Percentiles rank a stretch among this genome's conserved stretches.
These are phyloP conservation scores for Notechis scutatus DNA, from an alignment of 2,113 vertebrate genomes.

Conservation along the genomic window DNA sequence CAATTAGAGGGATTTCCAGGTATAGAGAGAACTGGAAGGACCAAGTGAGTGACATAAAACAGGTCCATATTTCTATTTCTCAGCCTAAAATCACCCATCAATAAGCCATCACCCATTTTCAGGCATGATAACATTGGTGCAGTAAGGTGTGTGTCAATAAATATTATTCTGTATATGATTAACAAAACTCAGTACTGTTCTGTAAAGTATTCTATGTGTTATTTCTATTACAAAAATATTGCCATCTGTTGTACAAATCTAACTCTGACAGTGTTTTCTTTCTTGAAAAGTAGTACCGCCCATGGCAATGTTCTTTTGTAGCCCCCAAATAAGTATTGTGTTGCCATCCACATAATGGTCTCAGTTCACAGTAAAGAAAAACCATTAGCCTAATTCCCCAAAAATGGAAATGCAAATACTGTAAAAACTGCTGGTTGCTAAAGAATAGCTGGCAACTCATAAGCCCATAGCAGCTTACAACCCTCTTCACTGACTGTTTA, in stretches of 20 bases:
- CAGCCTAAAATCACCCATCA: slow-evolving; percentile 49
- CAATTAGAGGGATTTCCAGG: neutral
- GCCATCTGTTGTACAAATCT: neutral
- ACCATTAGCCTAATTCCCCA: neutral
- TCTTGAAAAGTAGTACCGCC: neutral
- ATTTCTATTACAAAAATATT: neutral
- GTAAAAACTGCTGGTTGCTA: neutral
- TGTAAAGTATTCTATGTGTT: neutral
- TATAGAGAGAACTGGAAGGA: slow-evolving; percentile 40
- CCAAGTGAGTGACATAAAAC: slow-evolving; percentile 56
- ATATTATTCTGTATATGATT: accelerated
- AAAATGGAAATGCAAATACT: neutral
- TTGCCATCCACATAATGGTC: neutral
- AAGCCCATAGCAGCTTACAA: neutral
- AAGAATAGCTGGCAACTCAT: neutral
- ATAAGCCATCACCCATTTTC: slow-evolving; percentile 31
- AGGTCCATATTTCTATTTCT: slow-evolving; percentile 63
- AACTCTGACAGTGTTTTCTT: neutral
- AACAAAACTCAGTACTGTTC: neutral
- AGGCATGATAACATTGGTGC: slow-evolving; percentile 44
- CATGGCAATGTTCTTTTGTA: accelerated
- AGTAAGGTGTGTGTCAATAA: slow-evolving; percentile 16
- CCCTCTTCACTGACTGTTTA: neutral
- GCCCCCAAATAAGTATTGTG: neutral
- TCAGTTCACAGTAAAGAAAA: neutral